Percentiles rank a stretch among this genome's conserved stretches.
Evolutionary conservation across 2,113 vertebrate genomes (phyloP).

Genomic region (Phoenicopterus ruber): DNA sequence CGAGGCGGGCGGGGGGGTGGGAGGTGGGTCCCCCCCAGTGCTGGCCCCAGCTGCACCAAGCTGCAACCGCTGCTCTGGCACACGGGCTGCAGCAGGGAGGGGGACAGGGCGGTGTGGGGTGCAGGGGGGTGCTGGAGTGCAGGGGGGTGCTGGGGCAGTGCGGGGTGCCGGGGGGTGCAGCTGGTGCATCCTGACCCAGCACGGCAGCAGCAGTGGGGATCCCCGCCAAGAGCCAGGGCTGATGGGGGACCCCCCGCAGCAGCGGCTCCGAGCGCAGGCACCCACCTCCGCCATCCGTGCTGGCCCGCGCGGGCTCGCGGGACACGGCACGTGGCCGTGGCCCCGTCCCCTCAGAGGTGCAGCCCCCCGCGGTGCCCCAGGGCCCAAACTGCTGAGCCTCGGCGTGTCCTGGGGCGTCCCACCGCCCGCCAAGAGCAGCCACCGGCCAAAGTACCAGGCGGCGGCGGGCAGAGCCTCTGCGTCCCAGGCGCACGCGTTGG

Average conservation of each 20-base stretch:
- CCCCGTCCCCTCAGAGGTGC: not conserved
- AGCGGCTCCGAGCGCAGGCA: too few species aligned
- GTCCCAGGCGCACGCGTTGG: rapidly evolving
- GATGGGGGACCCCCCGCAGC: rapidly evolving
- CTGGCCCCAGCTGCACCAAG: rapidly evolving
- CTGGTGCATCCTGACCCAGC: not conserved
- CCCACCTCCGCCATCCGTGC: rapidly evolving
- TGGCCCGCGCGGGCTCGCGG: rapidly evolving
- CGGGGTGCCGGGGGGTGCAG: not conserved
- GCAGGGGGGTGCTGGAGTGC: not conserved
- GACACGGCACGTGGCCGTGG: rapidly evolving
- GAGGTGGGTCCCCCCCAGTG: rapidly evolving
- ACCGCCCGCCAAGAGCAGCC: not conserved
- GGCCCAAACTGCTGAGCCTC: not conserved
- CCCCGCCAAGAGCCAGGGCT: not conserved
- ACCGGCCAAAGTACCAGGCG: rapidly evolving
- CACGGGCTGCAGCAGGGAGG: rapidly evolving
- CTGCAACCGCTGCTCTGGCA: not conserved
- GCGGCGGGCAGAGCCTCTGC: rapidly evolving
- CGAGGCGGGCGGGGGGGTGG: rapidly evolving
- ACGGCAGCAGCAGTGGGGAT: not conserved
- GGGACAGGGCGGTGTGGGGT: rapidly evolving
- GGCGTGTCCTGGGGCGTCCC: rapidly evolving
- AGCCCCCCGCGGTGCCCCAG: rapidly evolving
- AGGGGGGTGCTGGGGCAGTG: not conserved